Evolutionary conservation across 2,888 invertebrate genomes (phyloP), one percentile per base, ranked within the genome.

Genomic region (Pherbina coryleti): DNA sequence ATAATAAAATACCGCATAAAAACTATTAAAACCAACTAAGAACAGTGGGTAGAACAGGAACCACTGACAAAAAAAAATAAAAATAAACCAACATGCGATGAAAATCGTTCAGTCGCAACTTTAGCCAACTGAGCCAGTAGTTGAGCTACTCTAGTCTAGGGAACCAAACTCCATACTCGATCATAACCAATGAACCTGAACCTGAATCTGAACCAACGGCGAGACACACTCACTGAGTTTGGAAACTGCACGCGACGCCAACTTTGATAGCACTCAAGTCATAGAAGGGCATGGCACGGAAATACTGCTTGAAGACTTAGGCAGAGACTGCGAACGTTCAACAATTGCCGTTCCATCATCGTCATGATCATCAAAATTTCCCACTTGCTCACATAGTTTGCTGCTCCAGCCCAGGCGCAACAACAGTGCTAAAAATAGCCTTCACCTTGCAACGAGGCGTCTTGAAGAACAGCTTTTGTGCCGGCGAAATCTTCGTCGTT

Each of bases 141-240:
- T 31, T 22, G 44, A 51, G 60, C 1, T 17, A 25, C 5, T 19
- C 17, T 17, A 57, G 57, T 31, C 19, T 28, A 28, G 57, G n/a
- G 31, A 14, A 28, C 7, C 71, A 8, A 51, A 71, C 76, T 76
- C 60, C 75, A 73, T 53, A 79, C 74, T 80, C 76, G 70, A 80
- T 79, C 79, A 79, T 69, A 79, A 74, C 79, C 78, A 79, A 74
- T 78, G 80, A 80, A 79, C 79, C 78, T 75, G 79, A 76, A 75
- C 57, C 31, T 78, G 80, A 80, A 79, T 78, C 78, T 75, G 79
- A 76, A 75, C 57, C 31, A 60, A 19, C 66, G 22, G 37, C 75
- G 60, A 67, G 60, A 31, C 53, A 60, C 34, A 72, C 60, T 70
- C 62, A 76, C 62, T 62, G 49, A 55, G 17, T 57, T 53, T 55